Percentiles rank a stretch among this genome's conserved stretches.
These are phyloP conservation scores for Eupithecia subumbrata DNA, from an alignment of 2,888 invertebrate species.

Conservation along the genomic window DNA sequence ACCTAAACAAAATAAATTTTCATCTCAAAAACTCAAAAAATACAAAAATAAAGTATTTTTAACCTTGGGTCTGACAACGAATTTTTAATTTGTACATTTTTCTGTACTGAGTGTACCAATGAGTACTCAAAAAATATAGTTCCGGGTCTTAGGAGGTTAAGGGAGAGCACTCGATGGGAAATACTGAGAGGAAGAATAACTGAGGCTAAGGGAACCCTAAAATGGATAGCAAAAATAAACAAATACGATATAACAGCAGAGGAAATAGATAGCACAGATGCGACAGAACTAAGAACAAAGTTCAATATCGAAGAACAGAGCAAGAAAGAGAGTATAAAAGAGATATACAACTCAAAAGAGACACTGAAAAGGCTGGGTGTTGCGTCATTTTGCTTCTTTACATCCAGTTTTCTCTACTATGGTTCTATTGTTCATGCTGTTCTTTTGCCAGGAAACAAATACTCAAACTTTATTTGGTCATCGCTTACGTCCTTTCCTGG, in stretches of 20 bases:
- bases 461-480: slow-evolving; percentile 67
- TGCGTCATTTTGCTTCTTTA: slow-evolving; percentile 66
- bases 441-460: slow-evolving; percentile 70
- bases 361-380: slow-evolving; percentile 66
- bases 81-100: too few species aligned
- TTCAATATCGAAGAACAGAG: slow-evolving; percentile 65
- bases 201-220: slow-evolving; percentile 63
- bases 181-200: slow-evolving; percentile 63
- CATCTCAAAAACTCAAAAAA: too few species aligned
- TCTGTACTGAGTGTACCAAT: too few species aligned
- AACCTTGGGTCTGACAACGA: too few species aligned
- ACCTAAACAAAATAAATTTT: too few species aligned
- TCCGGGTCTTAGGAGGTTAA: too few species aligned
- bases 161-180: slow-evolving; percentile 73
- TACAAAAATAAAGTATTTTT: too few species aligned
- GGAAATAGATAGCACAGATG: slow-evolving; percentile 60
- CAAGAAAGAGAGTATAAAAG: slow-evolving; percentile 62
- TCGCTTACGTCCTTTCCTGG: slow-evolving; percentile 70
- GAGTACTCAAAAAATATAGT: too few species aligned
- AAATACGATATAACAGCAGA: slow-evolving; percentile 56
- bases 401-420: slow-evolving; percentile 71
- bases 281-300: slow-evolving; percentile 59
- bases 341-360: slow-evolving; percentile 65
- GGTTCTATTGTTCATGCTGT: slow-evolving; percentile 67
- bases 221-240: slow-evolving; percentile 59